Evolutionary conservation across 2,113 vertebrate genomes (phyloP), one percentile per base, ranked within the genome.

Genomic region (Sclerurus mexicanus): DNA sequence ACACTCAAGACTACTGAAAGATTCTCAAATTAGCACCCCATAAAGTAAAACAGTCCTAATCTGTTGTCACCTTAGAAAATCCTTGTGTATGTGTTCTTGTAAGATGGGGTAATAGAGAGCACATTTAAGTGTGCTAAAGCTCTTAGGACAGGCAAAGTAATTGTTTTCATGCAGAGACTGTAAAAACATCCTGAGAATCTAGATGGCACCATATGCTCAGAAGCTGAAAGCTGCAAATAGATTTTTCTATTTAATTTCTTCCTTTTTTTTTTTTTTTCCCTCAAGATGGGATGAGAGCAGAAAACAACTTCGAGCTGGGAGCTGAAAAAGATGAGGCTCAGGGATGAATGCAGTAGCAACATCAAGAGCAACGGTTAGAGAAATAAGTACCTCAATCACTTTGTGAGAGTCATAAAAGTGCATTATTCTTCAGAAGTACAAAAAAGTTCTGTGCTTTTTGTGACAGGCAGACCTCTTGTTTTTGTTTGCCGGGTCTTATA

Each of bases 121-220:
- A 53, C 30, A 31, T 71, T 88, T 69, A 82, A 88, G 69, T 56
- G 27, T 82, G 20, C 40, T 78, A 39, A 39, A 78, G 71, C 59
- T 74, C 81, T 88, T 93, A 90, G 71, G 87, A 52, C 35, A 74
- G 40, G 30, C 22, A 69, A 60, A 81, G 27, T 76, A 85, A 84
- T 86, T 73, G 64, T 86, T 72, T 84, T 89, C 46, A 64, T 53
- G 63, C n/a, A 74, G 64, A 59, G 39, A 30, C 55, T 95, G 95
- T 94, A 87, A 87, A 91, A 96, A 77, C 56, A 85, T 84, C 10
- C 30, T 40, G 60, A 91, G 85, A 93, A 88, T 85, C 82, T 90
- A 95, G 93, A 79, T 92, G 86, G 89, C 88, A 91, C 72, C 90
- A 20, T 91, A 62, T 77, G 50, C 73, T 92, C 73, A 90, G 85